Evolutionary conservation across 2,888 invertebrate species (phyloP).

Genomic region (Ophioninae sp.): DNA sequence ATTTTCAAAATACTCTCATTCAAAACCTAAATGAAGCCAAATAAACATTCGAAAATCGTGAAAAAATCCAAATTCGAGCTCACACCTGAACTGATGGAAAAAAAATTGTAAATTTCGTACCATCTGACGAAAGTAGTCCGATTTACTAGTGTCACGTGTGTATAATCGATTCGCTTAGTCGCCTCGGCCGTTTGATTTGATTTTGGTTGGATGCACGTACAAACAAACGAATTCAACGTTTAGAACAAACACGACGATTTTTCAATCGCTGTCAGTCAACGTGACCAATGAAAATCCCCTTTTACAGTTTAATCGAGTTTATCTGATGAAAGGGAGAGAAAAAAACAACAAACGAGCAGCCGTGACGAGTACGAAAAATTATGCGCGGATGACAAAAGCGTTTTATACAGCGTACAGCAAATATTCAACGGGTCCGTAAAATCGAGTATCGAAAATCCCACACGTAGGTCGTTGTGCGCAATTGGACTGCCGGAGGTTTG

Average conservation of each 20-base stretch:
- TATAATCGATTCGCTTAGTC: background rate
- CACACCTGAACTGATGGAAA: too few species aligned
- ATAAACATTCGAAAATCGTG: background rate
- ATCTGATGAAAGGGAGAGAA: background rate
- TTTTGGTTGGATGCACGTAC: background rate
- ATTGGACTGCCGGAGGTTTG: slow-evolving; percentile 4
- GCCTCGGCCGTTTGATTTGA: background rate
- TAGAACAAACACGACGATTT: background rate
- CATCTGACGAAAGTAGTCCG: background rate
- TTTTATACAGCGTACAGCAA: slow-evolving; percentile 6
- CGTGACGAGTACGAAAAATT: background rate
- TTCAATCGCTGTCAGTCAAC: background rate
- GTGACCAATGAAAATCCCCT: background rate
- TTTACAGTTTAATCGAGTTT: slow-evolving; percentile 7
- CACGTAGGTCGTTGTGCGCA: slow-evolving; percentile 30
- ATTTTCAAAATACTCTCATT: background rate
- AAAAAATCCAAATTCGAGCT: background rate
- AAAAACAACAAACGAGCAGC: slow-evolving; percentile 4
- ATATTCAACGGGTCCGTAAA: slow-evolving; percentile 39
- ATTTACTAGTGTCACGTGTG: background rate
- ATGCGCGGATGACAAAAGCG: slow-evolving; percentile 13
- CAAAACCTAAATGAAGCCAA: background rate
- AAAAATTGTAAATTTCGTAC: background rate
- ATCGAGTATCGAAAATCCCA: slow-evolving; percentile 28
- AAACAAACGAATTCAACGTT: slow-evolving; percentile 12